A percentile compares a stretch with the other conserved stretches of the same genome.
Conservation (phyloP, 2,797 vertebrate species). For the Catharus ustulatus region DNA sequence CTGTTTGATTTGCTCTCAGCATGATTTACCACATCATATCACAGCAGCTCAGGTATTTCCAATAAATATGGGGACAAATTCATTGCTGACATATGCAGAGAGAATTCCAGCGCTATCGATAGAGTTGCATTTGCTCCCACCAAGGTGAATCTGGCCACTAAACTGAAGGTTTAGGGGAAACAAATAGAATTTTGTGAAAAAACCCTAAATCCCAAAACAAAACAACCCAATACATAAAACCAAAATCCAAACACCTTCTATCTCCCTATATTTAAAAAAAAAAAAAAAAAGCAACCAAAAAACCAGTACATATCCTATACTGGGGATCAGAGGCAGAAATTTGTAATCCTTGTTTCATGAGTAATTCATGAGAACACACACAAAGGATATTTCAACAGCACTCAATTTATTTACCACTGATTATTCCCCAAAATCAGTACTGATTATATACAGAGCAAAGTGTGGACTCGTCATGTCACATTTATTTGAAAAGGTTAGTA, state of each 20-base stretch:
- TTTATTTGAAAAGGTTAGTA: conserved; percentile 39
- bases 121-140: conserved; percentile 28
- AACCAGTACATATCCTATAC: not conserved
- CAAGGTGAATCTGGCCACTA: conserved; percentile 33
- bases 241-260: not conserved
- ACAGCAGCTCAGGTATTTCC: conserved; percentile 52
- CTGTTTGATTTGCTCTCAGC: conserved; percentile 62
- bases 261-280: not conserved
- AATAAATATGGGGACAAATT: conserved; percentile 59
- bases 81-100: conserved; percentile 51
- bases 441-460: conserved; percentile 42
- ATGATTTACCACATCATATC: conserved; percentile 55
- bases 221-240: not conserved
- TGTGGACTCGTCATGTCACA: not conserved
- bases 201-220: not conserved
- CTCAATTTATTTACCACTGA: conserved; percentile 60
- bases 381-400: conserved; percentile 53
- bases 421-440: conserved; percentile 44
- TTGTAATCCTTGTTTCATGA: conserved; percentile 38
- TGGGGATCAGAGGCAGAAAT: conserved; percentile 3
- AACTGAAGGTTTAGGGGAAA: conserved; percentile 34
- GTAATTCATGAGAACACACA: conserved; percentile 55
- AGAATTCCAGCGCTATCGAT: conserved; percentile 10
- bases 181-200: not conserved
- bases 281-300: not conserved